These are phyloP conservation scores for Palythoa heliodiscus DNA, from an alignment of 92 coral and sea anemone species.

Conservation along the genomic window DNA sequence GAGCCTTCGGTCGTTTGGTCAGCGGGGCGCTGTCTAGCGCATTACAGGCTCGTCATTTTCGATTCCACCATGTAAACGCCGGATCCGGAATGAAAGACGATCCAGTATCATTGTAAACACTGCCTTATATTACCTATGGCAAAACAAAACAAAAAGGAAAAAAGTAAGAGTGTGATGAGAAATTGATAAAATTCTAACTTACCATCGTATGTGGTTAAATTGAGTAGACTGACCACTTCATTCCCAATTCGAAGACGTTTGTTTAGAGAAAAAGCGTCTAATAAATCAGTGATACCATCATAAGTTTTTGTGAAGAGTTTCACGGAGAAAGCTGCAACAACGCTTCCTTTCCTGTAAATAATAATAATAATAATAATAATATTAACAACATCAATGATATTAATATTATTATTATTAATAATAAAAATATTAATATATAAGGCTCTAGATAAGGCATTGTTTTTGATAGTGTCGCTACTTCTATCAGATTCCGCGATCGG, in stretches of 20 bases:
- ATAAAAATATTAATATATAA: neutral
- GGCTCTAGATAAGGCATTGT: no score
- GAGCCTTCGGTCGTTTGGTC: no score
- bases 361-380: neutral
- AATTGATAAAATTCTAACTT: constrained; percentile 9
- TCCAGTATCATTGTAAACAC: no score
- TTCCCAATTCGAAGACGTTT: constrained; percentile 52
- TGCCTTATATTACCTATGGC: no score
- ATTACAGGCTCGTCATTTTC: no score
- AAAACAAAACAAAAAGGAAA: no score
- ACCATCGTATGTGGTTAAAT: constrained; percentile 81
- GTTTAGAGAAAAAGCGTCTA: constrained; percentile 69
- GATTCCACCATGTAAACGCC: no score
- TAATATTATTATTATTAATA: neutral
- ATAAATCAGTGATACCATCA: constrained; percentile 72
- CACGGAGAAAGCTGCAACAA: constrained; percentile 68
- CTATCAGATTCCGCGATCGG: no score
- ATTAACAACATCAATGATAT: neutral
- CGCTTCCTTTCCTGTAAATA: constrained; percentile 79
- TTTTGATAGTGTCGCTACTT: no score
- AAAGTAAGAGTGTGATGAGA: neutral
- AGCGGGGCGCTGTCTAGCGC: no score
- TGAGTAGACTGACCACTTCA: constrained; percentile 49
- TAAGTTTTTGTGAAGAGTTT: constrained; percentile 57
- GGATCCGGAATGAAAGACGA: no score